Conservation (phyloP, 2,888 invertebrate genomes). For the Galeopsomyia nigrocyanea region DNA sequence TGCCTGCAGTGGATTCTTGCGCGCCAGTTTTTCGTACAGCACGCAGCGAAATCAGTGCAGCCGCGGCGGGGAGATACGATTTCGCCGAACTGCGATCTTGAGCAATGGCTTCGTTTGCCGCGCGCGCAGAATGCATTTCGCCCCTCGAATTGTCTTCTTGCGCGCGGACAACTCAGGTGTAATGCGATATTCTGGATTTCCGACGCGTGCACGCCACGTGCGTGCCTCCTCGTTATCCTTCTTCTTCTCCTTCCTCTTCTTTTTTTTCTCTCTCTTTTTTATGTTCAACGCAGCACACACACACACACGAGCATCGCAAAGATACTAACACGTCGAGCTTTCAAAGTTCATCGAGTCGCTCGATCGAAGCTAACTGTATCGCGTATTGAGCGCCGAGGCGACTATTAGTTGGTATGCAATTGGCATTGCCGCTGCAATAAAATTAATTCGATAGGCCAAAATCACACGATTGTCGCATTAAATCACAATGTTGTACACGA, state of each 20-base stretch:
- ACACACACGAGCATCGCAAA: too few species aligned
- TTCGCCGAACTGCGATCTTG: neutral
- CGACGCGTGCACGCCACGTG: neutral
- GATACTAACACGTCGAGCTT: too few species aligned
- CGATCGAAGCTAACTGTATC: too few species aligned
- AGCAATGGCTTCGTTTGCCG: constrained; percentile 32
- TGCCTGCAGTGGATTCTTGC: too few species aligned
- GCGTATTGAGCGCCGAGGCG: too few species aligned
- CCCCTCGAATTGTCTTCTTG: too few species aligned
- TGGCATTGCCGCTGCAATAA: neutral
- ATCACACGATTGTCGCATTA: constrained; percentile 15
- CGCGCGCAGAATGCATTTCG: too few species aligned
- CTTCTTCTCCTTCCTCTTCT: too few species aligned
- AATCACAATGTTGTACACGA: constrained; percentile 22
- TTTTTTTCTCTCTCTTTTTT: too few species aligned
- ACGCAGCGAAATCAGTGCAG: neutral
- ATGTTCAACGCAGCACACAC: too few species aligned
- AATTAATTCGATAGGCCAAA: constrained; percentile 22
- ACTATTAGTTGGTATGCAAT: constrained; percentile 2
- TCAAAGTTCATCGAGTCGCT: too few species aligned
- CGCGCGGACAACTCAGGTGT: neutral
- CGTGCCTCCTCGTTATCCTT: too few species aligned
- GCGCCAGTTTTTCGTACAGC: neutral
- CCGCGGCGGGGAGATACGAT: neutral
- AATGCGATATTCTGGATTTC: constrained; percentile 6